phyloP scores from a whole-genome alignment of 2,888 invertebrate genomes.

The Dione vanillae region DNA sequence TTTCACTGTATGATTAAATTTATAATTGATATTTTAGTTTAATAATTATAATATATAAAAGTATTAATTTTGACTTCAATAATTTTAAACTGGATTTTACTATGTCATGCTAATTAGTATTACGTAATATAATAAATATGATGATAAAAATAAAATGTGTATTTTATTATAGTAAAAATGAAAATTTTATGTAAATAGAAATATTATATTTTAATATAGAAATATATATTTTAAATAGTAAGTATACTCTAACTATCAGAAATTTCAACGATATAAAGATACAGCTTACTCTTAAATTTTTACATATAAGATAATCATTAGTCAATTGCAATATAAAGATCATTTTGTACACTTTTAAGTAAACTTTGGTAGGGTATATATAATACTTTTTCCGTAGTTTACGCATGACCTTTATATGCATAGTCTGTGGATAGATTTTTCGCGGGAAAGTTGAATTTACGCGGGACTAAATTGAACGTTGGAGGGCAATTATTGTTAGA shows the following conservation, averaged over 20 bases:
- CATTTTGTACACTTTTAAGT: no score
- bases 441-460: slow-evolving; percentile 14
- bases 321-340: no score
- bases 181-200: no score
- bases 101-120: slow-evolving; percentile 15
- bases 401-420: neutral
- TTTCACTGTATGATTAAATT: slow-evolving; percentile 8
- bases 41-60: slow-evolving; percentile 18
- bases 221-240: no score
- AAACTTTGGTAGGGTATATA: no score
- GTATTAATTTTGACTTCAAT: slow-evolving; percentile 32
- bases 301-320: no score
- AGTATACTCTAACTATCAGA: no score
- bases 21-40: neutral
- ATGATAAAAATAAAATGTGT: neutral
- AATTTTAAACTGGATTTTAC: slow-evolving; percentile 1
- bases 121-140: slow-evolving; percentile 1
- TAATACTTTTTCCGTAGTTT: no score
- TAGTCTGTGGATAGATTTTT: slow-evolving; percentile 3
- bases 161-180: neutral
- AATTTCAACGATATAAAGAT: neutral
- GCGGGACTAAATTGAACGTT: neutral
- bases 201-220: no score
- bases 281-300: no score
- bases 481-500: neutral